Evolutionary conservation across 1,140 invertebrate genomes (phyloP).

Genomic region (Drosophila sturtevanti): DNA sequence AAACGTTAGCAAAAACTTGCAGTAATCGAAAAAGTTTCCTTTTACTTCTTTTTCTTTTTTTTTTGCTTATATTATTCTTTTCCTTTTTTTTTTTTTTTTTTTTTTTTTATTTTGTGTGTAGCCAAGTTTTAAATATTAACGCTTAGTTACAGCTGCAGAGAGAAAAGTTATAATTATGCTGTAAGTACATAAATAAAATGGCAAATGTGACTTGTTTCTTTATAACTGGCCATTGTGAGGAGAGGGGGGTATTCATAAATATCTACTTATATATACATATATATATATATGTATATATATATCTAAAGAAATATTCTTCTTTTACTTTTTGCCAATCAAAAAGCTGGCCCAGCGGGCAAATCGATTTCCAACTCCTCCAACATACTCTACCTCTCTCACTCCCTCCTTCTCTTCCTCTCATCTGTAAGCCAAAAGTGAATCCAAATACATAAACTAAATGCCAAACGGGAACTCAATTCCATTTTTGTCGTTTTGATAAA

Average conservation of each 20-base stretch:
- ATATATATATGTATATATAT: no score
- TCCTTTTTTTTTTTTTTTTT: constrained; percentile 23
- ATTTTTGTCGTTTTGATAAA: constrained; percentile 81
- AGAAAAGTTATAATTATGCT: constrained; percentile 76
- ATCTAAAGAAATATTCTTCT: no score
- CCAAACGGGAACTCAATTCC: constrained; percentile 76
- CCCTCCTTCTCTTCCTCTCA: no score
- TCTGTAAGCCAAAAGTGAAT: constrained; percentile 13
- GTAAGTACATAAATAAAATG: constrained; percentile 73
- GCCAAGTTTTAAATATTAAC: constrained; percentile 78
- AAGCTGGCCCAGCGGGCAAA: constrained; percentile 69
- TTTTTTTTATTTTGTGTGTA: not conserved
- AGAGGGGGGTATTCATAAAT: not conserved
- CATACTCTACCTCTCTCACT: no score
- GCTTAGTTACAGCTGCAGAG: constrained; percentile 72
- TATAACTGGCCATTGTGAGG: not conserved
- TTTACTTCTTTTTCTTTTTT: not conserved
- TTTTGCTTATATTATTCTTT: no score
- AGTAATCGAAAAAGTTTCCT: constrained; percentile 77
- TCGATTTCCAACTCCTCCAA: constrained; percentile 73
- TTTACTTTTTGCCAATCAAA: constrained; percentile 30
- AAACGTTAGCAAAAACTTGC: constrained; percentile 35
- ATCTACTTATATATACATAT: no score
- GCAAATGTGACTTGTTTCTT: constrained; percentile 39
- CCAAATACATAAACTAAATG: constrained; percentile 22